Evolutionary conservation across 2,888 invertebrate species (phyloP).

Genomic region (Plebejus argus): DNA sequence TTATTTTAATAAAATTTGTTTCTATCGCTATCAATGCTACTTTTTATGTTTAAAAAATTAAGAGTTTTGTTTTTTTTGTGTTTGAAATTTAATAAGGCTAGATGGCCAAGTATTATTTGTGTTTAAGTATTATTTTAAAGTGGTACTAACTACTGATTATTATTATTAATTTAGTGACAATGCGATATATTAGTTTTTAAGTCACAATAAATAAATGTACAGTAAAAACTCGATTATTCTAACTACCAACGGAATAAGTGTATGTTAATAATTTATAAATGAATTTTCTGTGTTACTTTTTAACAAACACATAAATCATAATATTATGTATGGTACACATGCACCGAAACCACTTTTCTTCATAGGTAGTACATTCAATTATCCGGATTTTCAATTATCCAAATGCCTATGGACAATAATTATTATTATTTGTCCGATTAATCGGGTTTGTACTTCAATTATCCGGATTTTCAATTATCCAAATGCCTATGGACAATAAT

Average conservation of each 20-base stretch:
- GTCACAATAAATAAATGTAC: neutral
- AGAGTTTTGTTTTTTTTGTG: neutral
- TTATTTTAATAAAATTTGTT: neutral
- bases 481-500: too few relatives aligned
- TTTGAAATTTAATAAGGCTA: neutral
- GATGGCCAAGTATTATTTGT: neutral
- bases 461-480: too few relatives aligned
- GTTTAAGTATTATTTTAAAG: neutral
- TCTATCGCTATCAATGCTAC: neutral
- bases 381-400: too few relatives aligned
- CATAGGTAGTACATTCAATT: too few relatives aligned
- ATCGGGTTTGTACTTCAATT: neutral
- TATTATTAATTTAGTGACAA: neutral
- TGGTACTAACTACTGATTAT: neutral
- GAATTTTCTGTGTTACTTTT: too few relatives aligned
- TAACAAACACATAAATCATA: too few relatives aligned
- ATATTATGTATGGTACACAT: too few relatives aligned
- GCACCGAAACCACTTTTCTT: too few relatives aligned
- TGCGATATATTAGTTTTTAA: neutral
- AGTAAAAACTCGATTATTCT: neutral
- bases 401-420: too few relatives aligned
- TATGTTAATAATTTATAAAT: too few relatives aligned
- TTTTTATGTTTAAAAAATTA: neutral
- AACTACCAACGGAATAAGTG: too few relatives aligned
- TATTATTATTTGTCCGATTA: too few relatives aligned